Conservation (phyloP, 2,797 vertebrate genomes). For the Silurus aristotelis region DNA sequence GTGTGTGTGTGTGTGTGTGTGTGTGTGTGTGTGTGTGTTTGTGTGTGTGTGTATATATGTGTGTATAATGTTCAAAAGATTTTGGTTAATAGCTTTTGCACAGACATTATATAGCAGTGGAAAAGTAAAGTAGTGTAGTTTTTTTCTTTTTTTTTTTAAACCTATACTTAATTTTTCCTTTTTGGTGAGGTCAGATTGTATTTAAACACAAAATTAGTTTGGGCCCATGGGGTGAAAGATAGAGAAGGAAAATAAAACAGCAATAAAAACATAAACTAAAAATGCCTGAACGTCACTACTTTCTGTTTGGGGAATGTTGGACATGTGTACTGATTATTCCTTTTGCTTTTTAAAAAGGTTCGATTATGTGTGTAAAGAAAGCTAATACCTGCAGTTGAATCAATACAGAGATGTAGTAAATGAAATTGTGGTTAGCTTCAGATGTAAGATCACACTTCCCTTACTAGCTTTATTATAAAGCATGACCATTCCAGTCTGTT, state of each 20-base stretch:
- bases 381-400: background rate
- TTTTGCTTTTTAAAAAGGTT: background rate
- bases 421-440: background rate
- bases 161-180: background rate
- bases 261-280: background rate
- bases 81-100: background rate
- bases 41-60: slow-evolving; percentile 4
- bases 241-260: slow-evolving; percentile 3
- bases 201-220: background rate
- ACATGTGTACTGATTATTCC: background rate
- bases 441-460: background rate
- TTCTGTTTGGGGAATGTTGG: background rate
- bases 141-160: background rate
- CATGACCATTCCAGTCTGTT: slow-evolving; percentile 8
- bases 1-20: background rate
- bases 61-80: background rate
- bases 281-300: background rate
- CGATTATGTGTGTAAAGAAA: background rate
- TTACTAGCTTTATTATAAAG: slow-evolving; percentile 12
- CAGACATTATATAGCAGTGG: background rate
- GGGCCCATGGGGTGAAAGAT: background rate
- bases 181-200: background rate
- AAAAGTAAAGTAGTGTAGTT: background rate
- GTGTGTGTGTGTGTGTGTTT: background rate
- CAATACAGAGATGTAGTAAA: background rate